Base-by-base conservation (phyloP, 1,140 invertebrate species). In the Drosophila gunungcola region DNA sequence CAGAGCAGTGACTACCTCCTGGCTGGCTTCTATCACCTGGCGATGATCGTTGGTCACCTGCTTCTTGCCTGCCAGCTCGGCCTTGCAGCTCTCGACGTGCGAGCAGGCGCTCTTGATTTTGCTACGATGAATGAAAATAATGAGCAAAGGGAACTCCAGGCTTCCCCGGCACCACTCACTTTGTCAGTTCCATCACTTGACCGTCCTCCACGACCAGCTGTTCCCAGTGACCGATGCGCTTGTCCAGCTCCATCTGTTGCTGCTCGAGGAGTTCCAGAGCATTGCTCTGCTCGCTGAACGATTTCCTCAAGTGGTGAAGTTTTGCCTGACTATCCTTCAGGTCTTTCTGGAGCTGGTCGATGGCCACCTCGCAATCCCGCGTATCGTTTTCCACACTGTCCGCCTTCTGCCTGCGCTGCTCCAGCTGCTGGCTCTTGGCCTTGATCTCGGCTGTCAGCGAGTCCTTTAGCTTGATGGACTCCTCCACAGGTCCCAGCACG, bases 131-230 rank as follows among this genome's bases (percentile, higher is more conserved):
- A 11, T 10, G 7, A 38, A 9, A 6, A 10, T 27, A 2, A 25
- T 46, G 3, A 52, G 49, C 12, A 29, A 29, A n/a, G 9, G 4
- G 6, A n/a, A 12, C 5, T 11, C 9, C 3, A 11, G 10, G 9
- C 13, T 12, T n/a, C 2, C 0, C 3, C 0, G 11, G 3, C 6
- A 36, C 2, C 3, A 60, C 63, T 45, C 46, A 90, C 84, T 56
- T 48, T 54, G 67, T 62, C 6, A 91, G 32, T 0, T 64, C 54
- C 0, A 41, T 13, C 7, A 84, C 78, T 36, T 89, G 64, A 5
- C 54, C 46, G 7, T 91, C 89, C 32, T 64, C 21, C 0, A 91
- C 89, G 5, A 89, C 32, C 10, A 73, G 46, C 32, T 85, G 67
- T 7, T 77, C 52, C n/a, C 69, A 55, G 27, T 73, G 60, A 0